A percentile compares a stretch with the other conserved stretches of the same genome.
Evolutionary conservation across 2,113 vertebrate genomes (phyloP).

Genomic region (Tenrec ecaudatus): DNA sequence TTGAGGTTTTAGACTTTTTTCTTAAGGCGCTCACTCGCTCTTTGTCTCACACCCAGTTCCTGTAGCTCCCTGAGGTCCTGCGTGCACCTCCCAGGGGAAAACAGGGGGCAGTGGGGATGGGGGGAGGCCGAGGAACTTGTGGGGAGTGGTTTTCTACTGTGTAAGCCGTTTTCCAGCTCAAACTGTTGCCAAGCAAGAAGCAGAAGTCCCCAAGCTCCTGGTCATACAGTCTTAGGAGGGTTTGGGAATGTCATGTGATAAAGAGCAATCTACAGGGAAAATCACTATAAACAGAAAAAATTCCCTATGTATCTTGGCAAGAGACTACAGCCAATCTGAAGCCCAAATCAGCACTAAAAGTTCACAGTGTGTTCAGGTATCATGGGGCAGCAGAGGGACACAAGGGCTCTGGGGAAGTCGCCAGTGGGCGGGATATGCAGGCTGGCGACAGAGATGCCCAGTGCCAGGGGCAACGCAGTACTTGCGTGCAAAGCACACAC

Average conservation of each 20-base stretch:
- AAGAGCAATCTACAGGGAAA: constrained; percentile 35
- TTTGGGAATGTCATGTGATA: not conserved
- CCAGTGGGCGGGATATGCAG: not conserved
- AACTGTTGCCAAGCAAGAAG: not conserved
- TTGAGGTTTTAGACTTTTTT: not conserved
- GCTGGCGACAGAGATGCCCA: not conserved
- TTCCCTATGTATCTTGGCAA: not conserved
- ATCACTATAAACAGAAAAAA: not conserved
- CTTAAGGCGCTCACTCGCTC: not conserved
- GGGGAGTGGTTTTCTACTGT: not conserved
- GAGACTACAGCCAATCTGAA: not conserved
- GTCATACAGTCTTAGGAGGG: not conserved
- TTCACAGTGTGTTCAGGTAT: not conserved
- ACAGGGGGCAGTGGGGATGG: not conserved
- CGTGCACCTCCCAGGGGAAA: not conserved
- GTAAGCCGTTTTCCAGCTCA: not conserved
- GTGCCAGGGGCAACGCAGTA: not conserved
- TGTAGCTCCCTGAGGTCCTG: not conserved
- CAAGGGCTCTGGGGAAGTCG: not conserved
- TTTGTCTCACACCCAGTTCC: not conserved
- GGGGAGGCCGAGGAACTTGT: not conserved
- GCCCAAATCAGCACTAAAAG: not conserved
- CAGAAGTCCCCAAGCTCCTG: not conserved
- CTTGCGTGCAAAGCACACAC: constrained; percentile 28
- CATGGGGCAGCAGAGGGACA: not conserved